These are phyloP conservation scores for Gymnopithys bicolor DNA, from an alignment of 2,797 vertebrate species.

Conservation along the genomic window DNA sequence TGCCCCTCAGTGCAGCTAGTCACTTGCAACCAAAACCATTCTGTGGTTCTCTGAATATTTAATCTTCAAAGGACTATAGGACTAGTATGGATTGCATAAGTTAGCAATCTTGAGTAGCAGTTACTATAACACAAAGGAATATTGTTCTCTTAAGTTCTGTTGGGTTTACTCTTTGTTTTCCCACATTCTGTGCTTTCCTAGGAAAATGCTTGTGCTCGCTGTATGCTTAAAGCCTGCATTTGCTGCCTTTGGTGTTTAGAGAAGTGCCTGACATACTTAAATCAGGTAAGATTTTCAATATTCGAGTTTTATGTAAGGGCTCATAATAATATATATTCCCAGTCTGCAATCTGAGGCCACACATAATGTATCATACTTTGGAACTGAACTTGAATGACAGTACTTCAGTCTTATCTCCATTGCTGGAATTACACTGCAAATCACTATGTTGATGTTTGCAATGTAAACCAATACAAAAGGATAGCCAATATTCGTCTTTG, in stretches of 20 bases:
- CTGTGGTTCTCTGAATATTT: background rate
- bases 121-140: background rate
- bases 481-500: background rate
- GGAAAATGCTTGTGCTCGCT: slow-evolving; percentile 95
- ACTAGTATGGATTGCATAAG: background rate
- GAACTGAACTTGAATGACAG: background rate
- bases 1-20: too few species aligned
- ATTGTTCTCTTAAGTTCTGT: background rate
- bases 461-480: background rate
- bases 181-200: slow-evolving; percentile 41
- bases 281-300: slow-evolving; percentile 86
- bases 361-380: background rate
- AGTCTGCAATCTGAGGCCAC: background rate
- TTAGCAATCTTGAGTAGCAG: background rate
- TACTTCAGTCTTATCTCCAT: background rate
- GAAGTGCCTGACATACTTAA: slow-evolving; percentile 99
- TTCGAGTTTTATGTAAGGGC: background rate
- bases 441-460: background rate
- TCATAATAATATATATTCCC: background rate
- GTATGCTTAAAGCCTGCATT: slow-evolving; percentile 94
- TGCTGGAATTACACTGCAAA: slow-evolving; percentile 16
- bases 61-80: background rate
- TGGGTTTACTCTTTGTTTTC: background rate
- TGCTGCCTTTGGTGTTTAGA: slow-evolving; percentile 99
- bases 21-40: too few species aligned